These are phyloP conservation scores for Drosophila lacicola DNA, from an alignment of 2,888 invertebrate genomes.

Conservation along the genomic window DNA sequence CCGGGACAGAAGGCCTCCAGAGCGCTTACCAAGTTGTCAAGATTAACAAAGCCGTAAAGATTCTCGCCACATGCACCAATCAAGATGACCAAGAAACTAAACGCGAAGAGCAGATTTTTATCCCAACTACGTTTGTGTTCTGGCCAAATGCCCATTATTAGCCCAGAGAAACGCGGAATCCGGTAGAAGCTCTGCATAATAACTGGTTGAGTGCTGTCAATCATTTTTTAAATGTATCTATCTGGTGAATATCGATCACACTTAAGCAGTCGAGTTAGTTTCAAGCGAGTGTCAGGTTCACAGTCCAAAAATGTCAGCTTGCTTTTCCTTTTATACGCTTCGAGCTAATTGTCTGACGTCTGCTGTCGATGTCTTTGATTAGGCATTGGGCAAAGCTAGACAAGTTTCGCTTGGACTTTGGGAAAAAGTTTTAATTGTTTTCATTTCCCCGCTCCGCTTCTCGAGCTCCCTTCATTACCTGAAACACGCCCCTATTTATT, in stretches of 20 bases:
- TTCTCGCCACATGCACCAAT: constrained; percentile 78
- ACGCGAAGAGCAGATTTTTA: constrained; percentile 57
- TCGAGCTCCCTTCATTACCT: background rate
- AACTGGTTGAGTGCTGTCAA: constrained; percentile 26
- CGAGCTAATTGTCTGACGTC: constrained; percentile 23
- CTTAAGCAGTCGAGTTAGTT: constrained; percentile 22
- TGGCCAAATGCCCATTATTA: constrained; percentile 83
- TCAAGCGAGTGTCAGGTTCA: constrained; percentile 36
- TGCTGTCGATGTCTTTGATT: background rate
- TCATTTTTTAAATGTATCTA: constrained; percentile 18
- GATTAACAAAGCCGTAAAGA: constrained; percentile 73
- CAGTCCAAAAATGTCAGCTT: constrained; percentile 5
- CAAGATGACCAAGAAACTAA: constrained; percentile 70
- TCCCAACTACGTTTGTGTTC: constrained; percentile 47
- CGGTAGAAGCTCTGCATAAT: constrained; percentile 74
- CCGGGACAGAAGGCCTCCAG: constrained; percentile 84
- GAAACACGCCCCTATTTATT: background rate
- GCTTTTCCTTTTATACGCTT: constrained; percentile 54
- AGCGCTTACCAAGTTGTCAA: constrained; percentile 72
- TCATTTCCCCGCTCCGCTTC: constrained; percentile 29
- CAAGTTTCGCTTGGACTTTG: constrained; percentile 32
- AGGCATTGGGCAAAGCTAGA: constrained; percentile 13
- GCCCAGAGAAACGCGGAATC: constrained; percentile 73
- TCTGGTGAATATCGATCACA: constrained; percentile 1
- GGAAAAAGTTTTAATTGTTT: constrained; percentile 73